A percentile compares a stretch with the other conserved stretches of the same genome.
These are phyloP conservation scores for Pararge aegeria DNA, from an alignment of 1,140 invertebrate species.

Conservation along the genomic window DNA sequence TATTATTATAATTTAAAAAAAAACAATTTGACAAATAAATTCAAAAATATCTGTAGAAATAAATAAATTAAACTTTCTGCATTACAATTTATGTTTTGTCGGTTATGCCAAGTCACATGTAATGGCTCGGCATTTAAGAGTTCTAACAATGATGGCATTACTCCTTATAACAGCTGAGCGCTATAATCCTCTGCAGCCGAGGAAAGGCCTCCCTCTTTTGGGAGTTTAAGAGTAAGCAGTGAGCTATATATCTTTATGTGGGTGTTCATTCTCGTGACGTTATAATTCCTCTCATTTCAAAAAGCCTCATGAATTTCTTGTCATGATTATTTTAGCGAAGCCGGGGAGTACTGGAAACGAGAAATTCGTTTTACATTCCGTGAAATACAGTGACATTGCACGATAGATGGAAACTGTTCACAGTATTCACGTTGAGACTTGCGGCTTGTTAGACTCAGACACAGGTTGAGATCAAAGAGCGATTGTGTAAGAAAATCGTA, in stretches of 20 bases:
- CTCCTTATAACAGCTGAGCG: not conserved
- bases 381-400: conserved; percentile 11
- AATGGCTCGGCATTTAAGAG: too few species aligned
- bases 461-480: conserved; percentile 40
- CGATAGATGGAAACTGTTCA: conserved; percentile 13
- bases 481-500: too few species aligned
- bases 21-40: too few species aligned
- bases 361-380: conserved; percentile 8
- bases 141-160: not conserved
- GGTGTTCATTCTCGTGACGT: conserved; percentile 2
- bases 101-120: too few species aligned
- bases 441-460: conserved; percentile 43
- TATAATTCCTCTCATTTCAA: conserved; percentile 10
- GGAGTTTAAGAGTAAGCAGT: not conserved
- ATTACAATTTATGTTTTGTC: too few species aligned
- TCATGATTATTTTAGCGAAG: conserved; percentile 9
- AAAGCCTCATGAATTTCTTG: conserved; percentile 10
- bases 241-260: not conserved
- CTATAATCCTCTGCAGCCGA: not conserved
- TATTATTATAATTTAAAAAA: too few species aligned
- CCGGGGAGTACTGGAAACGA: not conserved
- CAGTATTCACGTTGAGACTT: conserved; percentile 20
- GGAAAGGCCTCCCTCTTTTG: not conserved
- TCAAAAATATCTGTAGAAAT: too few species aligned
- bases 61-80: too few species aligned